These are phyloP conservation scores for Paratrypauchen microcephalus DNA, from an alignment of 2,797 vertebrate genomes.

Conservation along the genomic window DNA sequence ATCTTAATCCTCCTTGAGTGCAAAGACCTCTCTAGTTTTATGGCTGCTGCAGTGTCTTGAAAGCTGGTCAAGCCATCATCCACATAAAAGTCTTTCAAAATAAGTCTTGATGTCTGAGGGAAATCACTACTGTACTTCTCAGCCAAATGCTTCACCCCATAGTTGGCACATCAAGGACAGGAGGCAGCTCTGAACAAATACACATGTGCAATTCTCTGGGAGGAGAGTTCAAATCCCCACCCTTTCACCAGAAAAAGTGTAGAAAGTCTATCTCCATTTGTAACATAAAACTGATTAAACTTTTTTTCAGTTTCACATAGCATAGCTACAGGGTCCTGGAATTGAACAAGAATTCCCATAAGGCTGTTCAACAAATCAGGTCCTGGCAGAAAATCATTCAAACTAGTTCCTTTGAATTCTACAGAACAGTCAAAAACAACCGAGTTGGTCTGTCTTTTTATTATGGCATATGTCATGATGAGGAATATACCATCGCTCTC, in stretches of 20 bases:
- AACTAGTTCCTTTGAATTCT: background rate
- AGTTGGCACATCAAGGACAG: constrained; percentile 28
- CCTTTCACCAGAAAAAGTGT: no score
- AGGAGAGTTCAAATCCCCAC: no score
- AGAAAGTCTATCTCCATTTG: constrained; percentile 5
- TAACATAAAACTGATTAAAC: background rate
- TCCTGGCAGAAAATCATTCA: background rate
- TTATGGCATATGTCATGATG: background rate
- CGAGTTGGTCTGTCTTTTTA: background rate
- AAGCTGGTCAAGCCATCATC: constrained; percentile 32
- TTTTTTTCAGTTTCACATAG: constrained; percentile 15
- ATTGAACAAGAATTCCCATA: no score
- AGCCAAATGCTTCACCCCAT: background rate
- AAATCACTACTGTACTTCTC: background rate
- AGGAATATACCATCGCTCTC: background rate
- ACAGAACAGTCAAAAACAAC: background rate
- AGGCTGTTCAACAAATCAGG: no score
- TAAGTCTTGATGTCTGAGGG: constrained; percentile 18
- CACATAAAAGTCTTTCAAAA: constrained; percentile 38
- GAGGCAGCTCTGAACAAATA: constrained; percentile 12
- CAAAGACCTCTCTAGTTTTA: background rate
- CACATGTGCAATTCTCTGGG: constrained; percentile 18
- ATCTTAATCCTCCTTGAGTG: background rate
- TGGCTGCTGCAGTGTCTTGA: constrained; percentile 20
- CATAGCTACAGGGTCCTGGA: no score